Base-by-base conservation (phyloP, 2,888 invertebrate genomes). In the Mamestra brassicae region DNA sequence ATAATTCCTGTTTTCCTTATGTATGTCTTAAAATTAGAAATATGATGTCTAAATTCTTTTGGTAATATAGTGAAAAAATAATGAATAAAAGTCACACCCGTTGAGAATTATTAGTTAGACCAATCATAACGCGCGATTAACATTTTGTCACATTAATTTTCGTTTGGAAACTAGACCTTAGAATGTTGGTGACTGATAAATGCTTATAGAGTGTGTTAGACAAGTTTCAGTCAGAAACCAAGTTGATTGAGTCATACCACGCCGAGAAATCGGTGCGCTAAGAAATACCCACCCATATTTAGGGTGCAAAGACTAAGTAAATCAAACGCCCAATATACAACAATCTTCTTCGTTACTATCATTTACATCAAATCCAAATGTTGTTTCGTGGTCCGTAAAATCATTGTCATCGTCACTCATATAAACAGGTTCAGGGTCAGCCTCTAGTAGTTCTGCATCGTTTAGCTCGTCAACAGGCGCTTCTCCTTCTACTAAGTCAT, bases 251-350 rank as follows among this genome's bases (percentile, higher is more conserved):
- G 26, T 26, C 26, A 13, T 47, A 17, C 38, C 38, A 13, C 34
- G 8, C 11, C 6, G 42, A n/a, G 3, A 38, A 54, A 54, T 8
- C 13, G n/a, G 52, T 7, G 15, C 11, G 17, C 42, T 52, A 26
- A 78, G 15, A 62, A 50, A 62, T 26, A 55, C 60, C 34, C 42
- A 2, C 15, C n/a, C 13, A 11, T 15, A 52, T 62, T 17, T n/a
- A 63, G 3, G 17, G 8, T 60, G 11, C 11, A 60, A 54, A 4
- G 3, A 50, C 60, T 50, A n/a, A 34, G 11, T 45, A 26, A 52
- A 50, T 88, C 76, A 91, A 36, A 93, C 83, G 34, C 93, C 93
- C 74, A 93, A 88, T 83, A 93, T 93, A 74, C 92, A 91, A 74
- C 87, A 76, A 5, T 87, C 68, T 1, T 68, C 78, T 34, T 73